Base-by-base conservation (phyloP, 2,113 vertebrate species). In the Lontra canadensis region DNA sequence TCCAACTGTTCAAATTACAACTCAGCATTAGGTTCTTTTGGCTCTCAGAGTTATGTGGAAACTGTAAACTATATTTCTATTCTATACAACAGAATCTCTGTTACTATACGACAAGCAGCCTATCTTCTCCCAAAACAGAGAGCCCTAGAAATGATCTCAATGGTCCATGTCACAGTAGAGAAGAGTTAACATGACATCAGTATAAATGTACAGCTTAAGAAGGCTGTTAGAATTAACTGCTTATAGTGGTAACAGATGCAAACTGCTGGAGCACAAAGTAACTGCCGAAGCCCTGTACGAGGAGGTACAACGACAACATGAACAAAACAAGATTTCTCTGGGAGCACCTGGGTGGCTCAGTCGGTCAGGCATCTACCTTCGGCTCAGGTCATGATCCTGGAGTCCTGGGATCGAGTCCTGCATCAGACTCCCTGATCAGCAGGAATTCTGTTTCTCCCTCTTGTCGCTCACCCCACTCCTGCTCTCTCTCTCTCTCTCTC, bases 71-170 rank as follows among this genome's bases (percentile, higher is more conserved):
- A 31, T 57, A 65, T 79, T 96, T 94, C 36, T 96, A 94, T 57
- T 89, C 52, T 85, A 92, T 79, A 94, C 80, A 96, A 95, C n/a
- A 94, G 80, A 78, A 94, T 92, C 76, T 95, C 88, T 97, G 73
- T 94, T 94, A 85, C 49, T 78, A 79, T 71, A 90, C 59, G 80
- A 97, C 83, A 95, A 90, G 34, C 17, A 92, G 74, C 59, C 73
- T 92, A 90, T 95, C 73, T 90, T 95, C 85, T 81, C 88, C 23
- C 52, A 80, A 96, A 97, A 96, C 88, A 94, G 93, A 97, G 25
- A 82, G 52, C 29, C 44, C 59, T 90, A 81, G 55, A 97, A 95
- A 97, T 65, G 11, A 57, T 69, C 39, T 93, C 69, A 95, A 69
- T 88, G 90, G 71, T 29, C 78, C 17, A 61, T 88, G n/a, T 94